phyloP scores from a whole-genome alignment of 2,888 invertebrate species.

The Lepidochrysops patricia region DNA sequence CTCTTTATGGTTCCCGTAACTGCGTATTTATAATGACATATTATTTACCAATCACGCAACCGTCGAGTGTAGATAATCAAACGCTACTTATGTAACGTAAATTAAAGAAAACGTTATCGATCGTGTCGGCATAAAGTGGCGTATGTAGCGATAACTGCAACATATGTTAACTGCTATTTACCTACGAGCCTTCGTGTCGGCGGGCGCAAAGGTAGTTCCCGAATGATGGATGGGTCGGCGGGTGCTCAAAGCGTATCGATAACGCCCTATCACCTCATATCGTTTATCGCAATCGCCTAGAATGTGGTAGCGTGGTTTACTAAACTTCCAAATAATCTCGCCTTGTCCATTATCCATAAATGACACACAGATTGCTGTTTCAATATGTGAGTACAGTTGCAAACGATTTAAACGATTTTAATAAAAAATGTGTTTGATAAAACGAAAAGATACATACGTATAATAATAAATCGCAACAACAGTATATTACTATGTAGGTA shows the following conservation, averaged over 20 bases:
- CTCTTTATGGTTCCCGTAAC: not conserved
- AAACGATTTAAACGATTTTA: slow-evolving; percentile 3
- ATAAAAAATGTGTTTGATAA: no score
- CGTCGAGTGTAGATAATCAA: slow-evolving; percentile 23
- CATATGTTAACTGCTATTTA: slow-evolving; percentile 66
- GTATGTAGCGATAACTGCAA: slow-evolving; percentile 55
- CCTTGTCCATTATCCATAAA: slow-evolving; percentile 60
- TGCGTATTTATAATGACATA: slow-evolving; percentile 5
- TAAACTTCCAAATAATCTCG: slow-evolving; percentile 47
- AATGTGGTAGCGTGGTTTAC: slow-evolving; percentile 32
- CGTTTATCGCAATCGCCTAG: slow-evolving; percentile 32
- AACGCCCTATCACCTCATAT: slow-evolving; percentile 50
- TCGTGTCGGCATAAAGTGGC: slow-evolving; percentile 55
- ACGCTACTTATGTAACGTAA: slow-evolving; percentile 35
- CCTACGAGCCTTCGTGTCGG: slow-evolving; percentile 51
- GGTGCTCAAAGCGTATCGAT: slow-evolving; percentile 62
- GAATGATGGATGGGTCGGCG: slow-evolving; percentile 70
- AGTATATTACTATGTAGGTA: no score
- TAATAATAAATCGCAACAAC: no score
- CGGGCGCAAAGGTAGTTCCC: slow-evolving; percentile 53
- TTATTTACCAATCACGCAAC: not conserved
- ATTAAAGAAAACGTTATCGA: slow-evolving; percentile 56
- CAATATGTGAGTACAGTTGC: slow-evolving; percentile 31
- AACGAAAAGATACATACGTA: no score
- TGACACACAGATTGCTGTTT: slow-evolving; percentile 53